Percentiles rank a stretch among this genome's conserved stretches.
Conservation (phyloP, 1,140 invertebrate species). For the Drosophila miranda region DNA sequence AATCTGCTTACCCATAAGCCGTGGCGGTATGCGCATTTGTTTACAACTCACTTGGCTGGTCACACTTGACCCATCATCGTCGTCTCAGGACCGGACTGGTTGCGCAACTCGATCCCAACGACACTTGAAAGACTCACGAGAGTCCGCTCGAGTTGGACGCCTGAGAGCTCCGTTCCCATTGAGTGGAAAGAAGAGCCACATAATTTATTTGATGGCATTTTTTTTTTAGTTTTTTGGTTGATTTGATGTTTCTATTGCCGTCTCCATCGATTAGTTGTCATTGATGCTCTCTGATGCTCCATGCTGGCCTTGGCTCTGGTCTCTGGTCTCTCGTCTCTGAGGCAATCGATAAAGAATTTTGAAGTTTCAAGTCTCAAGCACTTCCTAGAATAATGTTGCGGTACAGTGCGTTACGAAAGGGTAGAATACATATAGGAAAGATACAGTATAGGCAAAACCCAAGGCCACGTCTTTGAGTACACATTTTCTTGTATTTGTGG, state of each 20-base stretch:
- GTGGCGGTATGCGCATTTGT: constrained; percentile 46
- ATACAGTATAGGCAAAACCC: too few relatives aligned
- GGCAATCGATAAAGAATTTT: constrained; percentile 60
- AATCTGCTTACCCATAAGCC: constrained; percentile 36
- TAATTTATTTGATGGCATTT: constrained; percentile 30
- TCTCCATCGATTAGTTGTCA: constrained; percentile 72
- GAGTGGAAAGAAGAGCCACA: constrained; percentile 21
- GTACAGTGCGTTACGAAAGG: constrained; percentile 9
- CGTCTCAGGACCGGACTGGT: constrained; percentile 2
- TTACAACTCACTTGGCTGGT: constrained; percentile 73
- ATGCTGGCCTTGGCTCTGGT: constrained; percentile 51
- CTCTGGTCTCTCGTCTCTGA: constrained; percentile 8
- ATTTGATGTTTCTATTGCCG: constrained; percentile 10
- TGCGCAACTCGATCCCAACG: constrained; percentile 50
- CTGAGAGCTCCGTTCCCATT: constrained; percentile 12
- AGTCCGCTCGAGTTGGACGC: constrained; percentile 31
- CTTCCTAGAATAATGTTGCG: constrained; percentile 50
- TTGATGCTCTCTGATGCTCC: constrained; percentile 61
- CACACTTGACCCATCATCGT: constrained; percentile 56
- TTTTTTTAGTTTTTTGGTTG: constrained; percentile 4
- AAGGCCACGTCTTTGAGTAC: too few relatives aligned
- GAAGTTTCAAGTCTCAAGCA: constrained; percentile 43
- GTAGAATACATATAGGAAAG: too few relatives aligned
- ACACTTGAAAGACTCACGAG: constrained; percentile 32
- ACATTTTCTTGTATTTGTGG: too few relatives aligned